Conservation (phyloP, 2,113 vertebrate genomes). For the Aplodontia rufa region DNA sequence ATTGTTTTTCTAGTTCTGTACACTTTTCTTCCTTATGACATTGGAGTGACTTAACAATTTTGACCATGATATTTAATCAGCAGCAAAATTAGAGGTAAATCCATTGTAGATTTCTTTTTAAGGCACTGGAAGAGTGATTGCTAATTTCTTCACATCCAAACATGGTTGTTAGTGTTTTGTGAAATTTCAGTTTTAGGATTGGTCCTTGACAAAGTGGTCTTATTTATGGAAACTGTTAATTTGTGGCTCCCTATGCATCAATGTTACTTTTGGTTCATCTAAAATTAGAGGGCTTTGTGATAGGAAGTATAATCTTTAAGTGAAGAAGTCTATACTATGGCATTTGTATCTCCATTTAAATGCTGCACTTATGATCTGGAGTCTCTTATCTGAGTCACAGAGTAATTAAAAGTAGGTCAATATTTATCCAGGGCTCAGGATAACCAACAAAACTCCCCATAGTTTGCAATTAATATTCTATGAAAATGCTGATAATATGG, state of each 20-base stretch:
- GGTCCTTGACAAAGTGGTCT: not conserved
- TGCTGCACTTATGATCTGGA: constrained; percentile 10
- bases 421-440: not conserved
- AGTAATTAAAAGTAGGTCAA: constrained; percentile 59
- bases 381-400: constrained; percentile 53
- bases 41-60: constrained; percentile 10
- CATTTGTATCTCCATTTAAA: constrained; percentile 69
- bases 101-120: constrained; percentile 44
- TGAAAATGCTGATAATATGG: constrained; percentile 12
- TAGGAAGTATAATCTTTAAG: constrained; percentile 16
- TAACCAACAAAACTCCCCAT: not conserved
- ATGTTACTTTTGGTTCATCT: constrained; percentile 49
- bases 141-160: constrained; percentile 65
- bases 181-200: constrained; percentile 41
- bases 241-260: constrained; percentile 6
- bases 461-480: constrained; percentile 44
- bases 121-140: constrained; percentile 32
- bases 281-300: constrained; percentile 60
- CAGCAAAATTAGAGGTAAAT: constrained; percentile 44
- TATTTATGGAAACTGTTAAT: constrained; percentile 61
- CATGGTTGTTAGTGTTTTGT: constrained; percentile 12
- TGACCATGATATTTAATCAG: constrained; percentile 23
- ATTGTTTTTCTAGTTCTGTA: not conserved
- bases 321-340: constrained; percentile 39
- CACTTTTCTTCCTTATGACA: not conserved